Base-by-base conservation (phyloP, 2,888 invertebrate genomes). In the Brachycybe producta region DNA sequence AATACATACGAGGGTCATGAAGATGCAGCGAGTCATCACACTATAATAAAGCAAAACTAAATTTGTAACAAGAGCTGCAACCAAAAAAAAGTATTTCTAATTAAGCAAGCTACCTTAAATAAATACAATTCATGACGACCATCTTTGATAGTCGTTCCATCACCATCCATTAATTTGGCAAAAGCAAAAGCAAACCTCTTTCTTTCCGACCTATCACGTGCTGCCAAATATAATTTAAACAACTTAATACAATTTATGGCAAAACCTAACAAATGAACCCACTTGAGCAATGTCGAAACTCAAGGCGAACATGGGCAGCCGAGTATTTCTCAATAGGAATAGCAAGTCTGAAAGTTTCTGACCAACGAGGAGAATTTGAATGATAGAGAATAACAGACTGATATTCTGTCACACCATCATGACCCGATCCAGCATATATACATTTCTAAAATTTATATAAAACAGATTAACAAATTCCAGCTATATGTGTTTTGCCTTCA, bases 211-310 rank as follows among this genome's bases (percentile, higher is more conserved):
- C 87, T 90, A 58, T 90, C 90, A 48, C 87, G 75, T 0, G 88
- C 84, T 85, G 66, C 15, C 52, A 49, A 41, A 74, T 70, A 52
- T 43, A 17, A 27, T 23, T 46, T 42, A 54, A 40, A 8, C 32
- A 15, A 48, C 28, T 45, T 43, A 30, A 30, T n/a, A n/a, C n/a
- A n/a, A n/a, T n/a, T n/a, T n/a, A 2, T 23, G 28, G 15, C 2
- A 15, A 24, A 11, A 26, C 19, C 15, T 19, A 11, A 21, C 15
- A 30, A 28, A 45, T 19, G 54, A n/a, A 75, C 80, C 78, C 68
- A 85, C 87, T 90, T 51, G 91, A 92, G 64, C 92, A 94, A 68
- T 94, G 94, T 30, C 87, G 73, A 65, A 86, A 90, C 68, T 94
- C 90, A 58, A 94, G 78, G 53, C 92, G 76, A 2, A 92, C 78